Conservation (phyloP, 2,888 invertebrate genomes). For the Ecliptopera silaceata region DNA sequence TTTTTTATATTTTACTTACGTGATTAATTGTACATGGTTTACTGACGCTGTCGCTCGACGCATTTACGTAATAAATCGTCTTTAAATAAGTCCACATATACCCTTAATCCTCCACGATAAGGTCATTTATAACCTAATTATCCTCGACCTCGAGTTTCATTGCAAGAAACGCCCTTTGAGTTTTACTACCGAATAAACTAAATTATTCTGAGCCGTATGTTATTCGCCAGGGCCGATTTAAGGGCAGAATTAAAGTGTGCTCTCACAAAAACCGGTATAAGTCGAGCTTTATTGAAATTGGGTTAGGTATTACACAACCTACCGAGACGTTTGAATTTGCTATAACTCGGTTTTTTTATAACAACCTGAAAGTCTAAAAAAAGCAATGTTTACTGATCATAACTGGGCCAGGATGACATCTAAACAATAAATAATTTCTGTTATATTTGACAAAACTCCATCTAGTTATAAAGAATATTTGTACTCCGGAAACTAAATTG, state of each 20-base stretch:
- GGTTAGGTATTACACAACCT: slow-evolving; percentile 8
- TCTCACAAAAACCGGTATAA: slow-evolving; percentile 7
- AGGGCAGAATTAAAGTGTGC: slow-evolving; percentile 8
- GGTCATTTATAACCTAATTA: slow-evolving; percentile 21
- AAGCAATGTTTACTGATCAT: too few relatives aligned
- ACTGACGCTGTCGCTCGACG: too few relatives aligned
- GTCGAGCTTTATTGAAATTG: slow-evolving; percentile 16
- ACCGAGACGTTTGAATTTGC: slow-evolving; percentile 1
- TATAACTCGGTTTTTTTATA: slow-evolving; percentile 18
- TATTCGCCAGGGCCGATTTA: slow-evolving; percentile 13
- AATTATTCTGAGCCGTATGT: slow-evolving; percentile 13
- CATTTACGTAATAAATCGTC: too few relatives aligned
- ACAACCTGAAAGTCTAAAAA: too few relatives aligned
- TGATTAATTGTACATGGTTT: too few relatives aligned
- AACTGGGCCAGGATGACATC: too few relatives aligned
- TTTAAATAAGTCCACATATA: slow-evolving; percentile 8
- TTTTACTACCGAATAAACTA: slow-evolving; percentile 18
- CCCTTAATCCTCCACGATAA: slow-evolving; percentile 15
- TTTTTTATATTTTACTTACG: too few relatives aligned
- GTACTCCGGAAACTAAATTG: too few relatives aligned
- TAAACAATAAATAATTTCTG: too few relatives aligned
- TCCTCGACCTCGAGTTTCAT: slow-evolving; percentile 16
- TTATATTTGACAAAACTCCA: too few relatives aligned
- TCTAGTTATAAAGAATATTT: too few relatives aligned
- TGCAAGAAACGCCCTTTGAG: slow-evolving; percentile 2